phyloP scores from a whole-genome alignment of 2,888 invertebrate genomes.

The Cyclophora punctaria region DNA sequence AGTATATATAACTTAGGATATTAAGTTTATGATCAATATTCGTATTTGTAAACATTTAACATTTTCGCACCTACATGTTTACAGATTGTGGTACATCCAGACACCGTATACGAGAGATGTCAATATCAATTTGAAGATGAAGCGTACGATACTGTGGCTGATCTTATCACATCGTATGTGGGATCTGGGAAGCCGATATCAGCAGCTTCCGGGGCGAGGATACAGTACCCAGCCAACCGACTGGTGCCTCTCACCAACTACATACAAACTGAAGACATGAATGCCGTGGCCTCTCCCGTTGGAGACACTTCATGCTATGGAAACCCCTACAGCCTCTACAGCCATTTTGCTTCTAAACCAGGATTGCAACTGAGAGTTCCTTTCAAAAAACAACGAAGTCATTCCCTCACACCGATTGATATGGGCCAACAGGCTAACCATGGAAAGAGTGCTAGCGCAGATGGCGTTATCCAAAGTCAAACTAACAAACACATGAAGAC shows the following conservation, averaged over 20 bases:
- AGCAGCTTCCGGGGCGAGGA: slow-evolving; percentile 89
- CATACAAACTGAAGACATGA: slow-evolving; percentile 54
- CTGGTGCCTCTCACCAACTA: slow-evolving; percentile 85
- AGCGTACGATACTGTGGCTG: slow-evolving; percentile 93
- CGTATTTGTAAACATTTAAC: neutral
- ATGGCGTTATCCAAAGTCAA: slow-evolving; percentile 78
- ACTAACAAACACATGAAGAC: slow-evolving; percentile 53
- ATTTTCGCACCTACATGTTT: slow-evolving; percentile 14
- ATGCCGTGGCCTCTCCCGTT: slow-evolving; percentile 43
- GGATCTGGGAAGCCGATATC: slow-evolving; percentile 93
- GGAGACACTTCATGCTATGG: slow-evolving; percentile 45
- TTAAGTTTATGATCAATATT: neutral
- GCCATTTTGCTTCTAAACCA: slow-evolving; percentile 60
- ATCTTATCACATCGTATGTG: slow-evolving; percentile 94
- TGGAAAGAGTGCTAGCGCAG: slow-evolving; percentile 81
- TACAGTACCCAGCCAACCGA: slow-evolving; percentile 89
- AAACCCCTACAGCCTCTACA: slow-evolving; percentile 68
- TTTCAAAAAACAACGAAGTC: slow-evolving; percentile 80
- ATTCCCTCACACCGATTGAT: slow-evolving; percentile 81
- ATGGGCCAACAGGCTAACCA: slow-evolving; percentile 60
- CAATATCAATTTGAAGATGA: slow-evolving; percentile 97
- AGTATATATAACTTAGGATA: too few relatives aligned
- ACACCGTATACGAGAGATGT: slow-evolving; percentile 92
- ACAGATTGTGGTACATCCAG: slow-evolving; percentile 88
- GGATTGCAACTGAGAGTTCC: slow-evolving; percentile 56